Base-by-base conservation (phyloP, 2,888 invertebrate species). In the Brachypterus glaber region DNA sequence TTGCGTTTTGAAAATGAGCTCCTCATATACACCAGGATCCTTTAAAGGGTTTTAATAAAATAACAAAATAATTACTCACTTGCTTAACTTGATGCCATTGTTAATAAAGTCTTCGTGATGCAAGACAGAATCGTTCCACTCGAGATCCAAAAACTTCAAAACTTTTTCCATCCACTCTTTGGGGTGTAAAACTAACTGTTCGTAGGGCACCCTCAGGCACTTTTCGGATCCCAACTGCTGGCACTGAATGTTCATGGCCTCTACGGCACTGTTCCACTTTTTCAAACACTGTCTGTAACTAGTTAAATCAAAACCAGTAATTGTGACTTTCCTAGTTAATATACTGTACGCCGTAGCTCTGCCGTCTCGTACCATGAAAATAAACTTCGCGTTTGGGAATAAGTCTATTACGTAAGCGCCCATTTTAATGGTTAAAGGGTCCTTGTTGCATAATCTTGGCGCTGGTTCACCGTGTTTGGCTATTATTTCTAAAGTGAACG, bases 31-130 rank as follows among this genome's bases (percentile, higher is more conserved):
- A n/a, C n/a, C n/a, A n/a, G n/a, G n/a, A n/a, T n/a, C n/a, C n/a
- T n/a, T n/a, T n/a, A n/a, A n/a, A n/a, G n/a, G n/a, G n/a, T n/a
- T n/a, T n/a, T n/a, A n/a, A n/a, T n/a, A n/a, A n/a, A n/a, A n/a
- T n/a, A n/a, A n/a, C n/a, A n/a, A n/a, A n/a, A n/a, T n/a, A n/a
- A n/a, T n/a, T n/a, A 68, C 79, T 73, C 70, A 93, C 93, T 92
- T 93, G 69, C 95, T 95, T 35, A 96, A 74, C 48, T 87, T 87
- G 39, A 96, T 89, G 48, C 93, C 95, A 53, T 93, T 92, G 69
- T 96, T 95, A 63, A 98, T 93, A 64, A 86, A 87, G 60, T 90
- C 86, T 68, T 98, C 93, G 70, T 98, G 98, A 70, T 97, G 95
- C 55, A 98, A 75, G 45, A 98, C 95, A 31, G 88, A 82, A 49